Base-by-base conservation (phyloP, 2,888 invertebrate genomes). In the Girardia tigrina region DNA sequence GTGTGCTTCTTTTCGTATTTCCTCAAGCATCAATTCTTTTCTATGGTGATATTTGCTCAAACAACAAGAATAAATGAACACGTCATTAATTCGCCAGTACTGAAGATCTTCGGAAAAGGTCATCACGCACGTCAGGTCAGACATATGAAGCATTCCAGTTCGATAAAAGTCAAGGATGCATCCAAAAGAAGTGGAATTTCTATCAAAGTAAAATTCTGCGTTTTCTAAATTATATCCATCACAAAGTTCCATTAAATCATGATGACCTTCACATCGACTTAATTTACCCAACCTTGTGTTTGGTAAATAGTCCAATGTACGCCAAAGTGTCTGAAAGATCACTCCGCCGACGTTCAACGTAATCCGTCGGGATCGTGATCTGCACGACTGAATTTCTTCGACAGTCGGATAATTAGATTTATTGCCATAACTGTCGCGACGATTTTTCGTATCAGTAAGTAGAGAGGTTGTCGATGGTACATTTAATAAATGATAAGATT, bases 11-110 rank as follows among this genome's bases (percentile, higher is more conserved):
- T 97, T 97, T 78, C 94, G 88, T 91, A 97, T 95, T 86, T 97
- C 95, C 85, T 97, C 94, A 86, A 92, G 91, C 23, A 95, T 94
- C 84, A 94, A 92, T 85, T 97, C 95, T 84, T 95, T 95, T 79
- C 93, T 88, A 86, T 97, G 95, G 85, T 95, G 94, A 86, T 94
- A 95, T 85, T 94, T 94, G 86, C 95, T 94, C 86, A 95, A 95
- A 85, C 95, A 97, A 86, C 95, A 97, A 76, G 93, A 92, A 86
- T 97, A 95, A 81, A 97, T 86, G 85, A 94, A 95, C 78, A 95
- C 87, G 86, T 95, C 95, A 85, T 95, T 95, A 77, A 95, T 91
- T 79, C 94, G 95, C 95, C 95, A 97, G 86, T 94, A 95, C 84
- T 94, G 94, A 82, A 97, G 88, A 86, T 97, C 95, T 85, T 95